Percentiles rank a stretch among this genome's conserved stretches.
Conservation (phyloP, 2,888 invertebrate species). For the Linnaemya tessellans region DNA sequence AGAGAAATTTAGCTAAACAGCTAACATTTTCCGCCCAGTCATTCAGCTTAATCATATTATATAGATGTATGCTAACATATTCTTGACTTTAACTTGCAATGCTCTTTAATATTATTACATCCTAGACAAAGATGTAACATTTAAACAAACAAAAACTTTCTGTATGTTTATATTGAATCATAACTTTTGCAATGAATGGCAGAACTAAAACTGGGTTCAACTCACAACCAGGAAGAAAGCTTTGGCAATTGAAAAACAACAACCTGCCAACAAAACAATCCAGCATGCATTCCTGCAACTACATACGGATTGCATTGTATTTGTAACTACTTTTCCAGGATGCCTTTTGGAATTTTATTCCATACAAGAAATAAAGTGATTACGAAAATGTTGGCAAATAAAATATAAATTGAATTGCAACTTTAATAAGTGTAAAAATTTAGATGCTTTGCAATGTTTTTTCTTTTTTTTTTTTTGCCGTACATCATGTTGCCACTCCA, state of each 20-base stretch:
- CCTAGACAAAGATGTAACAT: background rate
- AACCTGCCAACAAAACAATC: slow-evolving; percentile 22
- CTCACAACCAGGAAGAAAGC: slow-evolving; percentile 13
- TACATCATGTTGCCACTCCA: background rate
- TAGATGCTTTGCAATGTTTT: slow-evolving; percentile 16
- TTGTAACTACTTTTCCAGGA: background rate
- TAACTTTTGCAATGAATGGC: slow-evolving; percentile 24
- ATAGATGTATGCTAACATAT: background rate
- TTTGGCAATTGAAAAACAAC: slow-evolving; percentile 32
- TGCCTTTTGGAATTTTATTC: slow-evolving; percentile 2
- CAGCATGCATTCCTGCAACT: background rate
- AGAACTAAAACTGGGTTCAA: background rate
- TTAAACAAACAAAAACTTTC: slow-evolving; percentile 19
- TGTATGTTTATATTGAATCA: slow-evolving; percentile 40
- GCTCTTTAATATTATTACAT: background rate
- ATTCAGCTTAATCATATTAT: background rate
- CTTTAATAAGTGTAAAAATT: slow-evolving; percentile 50
- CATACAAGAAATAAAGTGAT: slow-evolving; percentile 22
- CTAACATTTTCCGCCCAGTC: background rate
- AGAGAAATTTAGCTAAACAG: no score
- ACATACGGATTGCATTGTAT: background rate
- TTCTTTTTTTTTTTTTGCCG: background rate
- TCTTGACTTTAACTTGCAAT: background rate
- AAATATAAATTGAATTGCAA: slow-evolving; percentile 44
- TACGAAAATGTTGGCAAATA: slow-evolving; percentile 25